Evolutionary conservation across 2,797 vertebrate genomes (phyloP), one percentile per base, ranked within the genome.

Genomic region (Apogon hyalosoma): DNA sequence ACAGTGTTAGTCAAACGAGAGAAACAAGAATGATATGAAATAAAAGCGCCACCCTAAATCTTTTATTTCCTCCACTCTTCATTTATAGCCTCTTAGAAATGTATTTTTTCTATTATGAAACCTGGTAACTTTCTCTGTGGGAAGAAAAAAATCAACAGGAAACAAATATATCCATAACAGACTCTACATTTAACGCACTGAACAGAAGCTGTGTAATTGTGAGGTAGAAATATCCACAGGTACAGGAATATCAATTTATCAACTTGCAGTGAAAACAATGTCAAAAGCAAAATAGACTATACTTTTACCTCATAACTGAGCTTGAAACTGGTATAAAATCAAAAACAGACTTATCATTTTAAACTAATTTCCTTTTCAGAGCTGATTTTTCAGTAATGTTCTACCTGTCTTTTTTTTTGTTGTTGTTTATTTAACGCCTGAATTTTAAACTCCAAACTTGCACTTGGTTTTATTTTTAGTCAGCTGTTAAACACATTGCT

Each of bases 1-100:
- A 63, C 36, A 59, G 73, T 58, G 59, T 82, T 84, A 84, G 75
- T 85, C 77, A 86, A 80, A 88, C 78, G 62, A 80, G 79, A 63
- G 75, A 38, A 77, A 79, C 41, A 77, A 56, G 55, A 73, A 70
- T 72, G 36, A 73, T 63, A 43, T 13, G 68, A 75, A 57, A 54
- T 48, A 70, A 49, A 54, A 48, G 14, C 49, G 79, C 72, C 53
- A 75, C 64, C 64, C 67, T 43, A 62, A 24, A 62, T 69, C 21
- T 46, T 42, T 46, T 42, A 48, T 65, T 73, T 77, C 33, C 65
- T 59, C 19, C 52, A 60, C 14, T 19, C 16, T 51, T 18, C 50
- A 9, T 47, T 49, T 56, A 48, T 49, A 46, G n/a, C 64, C 6
- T 12, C 48, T 33, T 63, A 4, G 21, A 21, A 48, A 64, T 31